These are phyloP conservation scores for Spondyliosoma cantharus DNA, from an alignment of 2,797 vertebrate species.

Conservation along the genomic window DNA sequence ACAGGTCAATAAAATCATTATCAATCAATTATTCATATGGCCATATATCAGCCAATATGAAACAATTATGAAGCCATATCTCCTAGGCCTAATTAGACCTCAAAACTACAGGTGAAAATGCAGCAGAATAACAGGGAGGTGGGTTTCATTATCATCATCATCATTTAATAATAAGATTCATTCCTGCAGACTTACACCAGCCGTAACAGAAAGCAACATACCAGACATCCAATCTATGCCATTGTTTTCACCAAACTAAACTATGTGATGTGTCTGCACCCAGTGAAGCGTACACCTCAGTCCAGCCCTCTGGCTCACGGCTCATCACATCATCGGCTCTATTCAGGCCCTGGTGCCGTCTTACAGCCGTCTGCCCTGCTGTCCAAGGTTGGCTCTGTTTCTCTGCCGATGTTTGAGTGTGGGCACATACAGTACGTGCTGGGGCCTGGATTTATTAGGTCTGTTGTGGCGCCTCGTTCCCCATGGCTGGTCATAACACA, in stretches of 20 bases:
- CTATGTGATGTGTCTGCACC: constrained; percentile 34
- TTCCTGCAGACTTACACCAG: not conserved
- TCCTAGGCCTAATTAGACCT: not conserved
- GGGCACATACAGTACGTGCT: not conserved
- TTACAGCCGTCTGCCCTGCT: constrained; percentile 18
- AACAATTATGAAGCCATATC: too few species aligned
- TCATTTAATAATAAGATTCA: too few species aligned
- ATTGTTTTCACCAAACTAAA: constrained; percentile 13
- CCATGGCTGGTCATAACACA: constrained; percentile 58
- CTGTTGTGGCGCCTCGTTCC: constrained; percentile 47
- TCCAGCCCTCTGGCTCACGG: constrained; percentile 15
- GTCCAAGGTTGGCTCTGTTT: constrained; percentile 28
- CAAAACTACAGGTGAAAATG: not conserved
- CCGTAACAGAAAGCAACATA: not conserved
- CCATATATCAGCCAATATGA: too few species aligned
- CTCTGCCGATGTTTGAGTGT: constrained; percentile 20
- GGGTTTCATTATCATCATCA: not conserved
- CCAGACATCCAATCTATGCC: not conserved
- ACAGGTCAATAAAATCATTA: too few species aligned
- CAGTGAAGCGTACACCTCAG: constrained; percentile 21
- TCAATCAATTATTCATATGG: too few species aligned
- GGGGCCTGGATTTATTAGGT: constrained; percentile 52
- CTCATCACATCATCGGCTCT: constrained; percentile 33
- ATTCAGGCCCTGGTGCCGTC: constrained; percentile 2
- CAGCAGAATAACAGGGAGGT: not conserved